These are phyloP conservation scores for Cladopsammia gracilis DNA, from an alignment of 64 coral and sea anemone genomes.

Conservation along the genomic window DNA sequence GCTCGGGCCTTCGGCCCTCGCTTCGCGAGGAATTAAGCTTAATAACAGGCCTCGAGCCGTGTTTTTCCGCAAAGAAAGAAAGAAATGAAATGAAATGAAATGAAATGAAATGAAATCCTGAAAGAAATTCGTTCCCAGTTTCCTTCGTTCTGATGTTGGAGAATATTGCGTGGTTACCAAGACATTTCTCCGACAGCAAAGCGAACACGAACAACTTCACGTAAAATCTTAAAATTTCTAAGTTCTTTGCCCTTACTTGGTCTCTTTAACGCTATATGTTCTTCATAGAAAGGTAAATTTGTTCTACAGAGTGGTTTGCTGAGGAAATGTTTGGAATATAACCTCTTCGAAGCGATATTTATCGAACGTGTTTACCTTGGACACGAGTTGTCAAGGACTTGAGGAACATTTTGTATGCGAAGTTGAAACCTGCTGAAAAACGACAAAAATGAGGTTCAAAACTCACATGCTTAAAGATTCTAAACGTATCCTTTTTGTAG, in stretches of 20 bases:
- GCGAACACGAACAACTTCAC: not conserved
- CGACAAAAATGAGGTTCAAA: conserved; percentile 88
- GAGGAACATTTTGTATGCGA: not conserved
- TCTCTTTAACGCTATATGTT: not conserved
- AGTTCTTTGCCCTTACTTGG: not conserved
- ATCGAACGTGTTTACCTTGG: conserved; percentile 26
- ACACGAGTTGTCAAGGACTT: conserved; percentile 21
- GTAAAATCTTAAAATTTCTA: not conserved
- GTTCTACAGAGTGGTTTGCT: not conserved
- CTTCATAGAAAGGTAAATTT: not conserved
- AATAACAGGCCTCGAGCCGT: too few relatives aligned
- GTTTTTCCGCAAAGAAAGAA: too few relatives aligned
- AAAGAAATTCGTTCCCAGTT: too few relatives aligned
- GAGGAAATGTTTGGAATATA: not conserved
- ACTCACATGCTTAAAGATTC: conserved; percentile 90
- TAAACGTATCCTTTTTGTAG: conserved; percentile 92
- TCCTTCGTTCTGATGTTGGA: too few relatives aligned
- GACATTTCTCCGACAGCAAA: too few relatives aligned
- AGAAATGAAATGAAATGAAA: too few relatives aligned
- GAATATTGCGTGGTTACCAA: too few relatives aligned
- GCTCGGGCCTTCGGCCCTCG: too few relatives aligned
- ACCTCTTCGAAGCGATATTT: not conserved
- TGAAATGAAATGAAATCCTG: too few relatives aligned
- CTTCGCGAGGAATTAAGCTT: too few relatives aligned
- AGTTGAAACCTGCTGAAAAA: not conserved